These are phyloP conservation scores for Drosophila hawaiiensis DNA, from an alignment of 2,888 invertebrate species.

Conservation along the genomic window DNA sequence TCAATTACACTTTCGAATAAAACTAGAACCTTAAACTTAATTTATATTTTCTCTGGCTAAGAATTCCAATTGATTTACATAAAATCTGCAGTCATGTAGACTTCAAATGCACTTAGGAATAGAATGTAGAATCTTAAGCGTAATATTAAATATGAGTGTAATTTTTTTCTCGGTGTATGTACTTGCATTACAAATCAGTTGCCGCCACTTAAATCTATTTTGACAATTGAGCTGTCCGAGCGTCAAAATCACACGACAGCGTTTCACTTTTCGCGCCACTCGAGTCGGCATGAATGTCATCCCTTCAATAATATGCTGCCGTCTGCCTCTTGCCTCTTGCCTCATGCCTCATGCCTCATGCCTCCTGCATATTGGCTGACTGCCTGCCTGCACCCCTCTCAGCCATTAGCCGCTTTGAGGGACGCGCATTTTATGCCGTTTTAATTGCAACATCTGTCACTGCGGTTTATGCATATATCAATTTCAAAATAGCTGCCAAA, in stretches of 20 bases:
- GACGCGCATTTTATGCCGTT: constrained; percentile 78
- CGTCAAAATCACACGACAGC: constrained; percentile 70
- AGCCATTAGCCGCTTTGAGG: constrained; percentile 58
- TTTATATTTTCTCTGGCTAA: rapidly evolving
- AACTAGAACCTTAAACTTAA: not conserved
- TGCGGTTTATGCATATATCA: constrained; percentile 83
- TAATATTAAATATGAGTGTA: not conserved
- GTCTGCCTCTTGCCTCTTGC: constrained; percentile 7
- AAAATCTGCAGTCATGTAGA: not conserved
- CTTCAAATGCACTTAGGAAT: not conserved
- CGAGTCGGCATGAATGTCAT: constrained; percentile 5
- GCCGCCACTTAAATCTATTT: constrained; percentile 80
- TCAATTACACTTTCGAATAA: not conserved
- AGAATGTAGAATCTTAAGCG: not conserved
- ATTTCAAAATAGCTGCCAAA: constrained; percentile 79
- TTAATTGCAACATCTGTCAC: constrained; percentile 85
- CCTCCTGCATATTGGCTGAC: constrained; percentile 1
- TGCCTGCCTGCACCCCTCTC: constrained; percentile 23
- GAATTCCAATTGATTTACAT: not conserved
- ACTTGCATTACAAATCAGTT: constrained; percentile 69
- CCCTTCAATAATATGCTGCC: constrained; percentile 4
- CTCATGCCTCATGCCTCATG: constrained; percentile 5
- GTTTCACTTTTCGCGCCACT: constrained; percentile 66
- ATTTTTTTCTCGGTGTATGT: constrained; percentile 6
- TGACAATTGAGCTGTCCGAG: constrained; percentile 84